Evolutionary conservation across 2,797 vertebrate species (phyloP).

Genomic region (Hydrophis major): DNA sequence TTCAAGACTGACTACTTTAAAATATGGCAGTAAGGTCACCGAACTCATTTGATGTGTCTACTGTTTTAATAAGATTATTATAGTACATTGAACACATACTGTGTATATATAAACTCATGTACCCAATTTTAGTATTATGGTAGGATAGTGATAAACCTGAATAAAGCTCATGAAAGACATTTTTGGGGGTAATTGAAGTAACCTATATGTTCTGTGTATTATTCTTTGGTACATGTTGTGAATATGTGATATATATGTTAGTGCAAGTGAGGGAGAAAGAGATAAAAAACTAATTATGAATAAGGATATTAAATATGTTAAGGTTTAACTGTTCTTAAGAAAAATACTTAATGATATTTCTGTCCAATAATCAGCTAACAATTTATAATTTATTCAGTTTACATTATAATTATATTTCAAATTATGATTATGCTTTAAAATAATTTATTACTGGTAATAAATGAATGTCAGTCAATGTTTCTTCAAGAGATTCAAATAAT

Average conservation of each 20-base stretch:
- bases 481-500: not conserved
- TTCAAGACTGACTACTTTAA: constrained; percentile 6
- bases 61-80: constrained; percentile 24
- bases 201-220: not conserved
- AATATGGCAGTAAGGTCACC: not conserved
- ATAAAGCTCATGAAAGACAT: constrained; percentile 7
- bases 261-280: not conserved
- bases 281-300: not conserved
- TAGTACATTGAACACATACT: not conserved
- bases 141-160: not conserved
- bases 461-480: not conserved
- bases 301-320: not conserved
- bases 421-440: not conserved
- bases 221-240: not conserved
- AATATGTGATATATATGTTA: not conserved
- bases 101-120: constrained; percentile 15
- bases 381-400: not conserved
- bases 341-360: constrained; percentile 3
- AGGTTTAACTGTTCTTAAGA: constrained; percentile 20
- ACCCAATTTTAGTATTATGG: constrained; percentile 18
- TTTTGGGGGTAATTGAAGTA: not conserved
- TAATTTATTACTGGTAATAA: not conserved
- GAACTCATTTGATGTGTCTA: constrained; percentile 27
- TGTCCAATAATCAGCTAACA: not conserved
- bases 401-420: not conserved